Conservation (phyloP, 2,113 vertebrate species). For the Trogon melanurus region DNA sequence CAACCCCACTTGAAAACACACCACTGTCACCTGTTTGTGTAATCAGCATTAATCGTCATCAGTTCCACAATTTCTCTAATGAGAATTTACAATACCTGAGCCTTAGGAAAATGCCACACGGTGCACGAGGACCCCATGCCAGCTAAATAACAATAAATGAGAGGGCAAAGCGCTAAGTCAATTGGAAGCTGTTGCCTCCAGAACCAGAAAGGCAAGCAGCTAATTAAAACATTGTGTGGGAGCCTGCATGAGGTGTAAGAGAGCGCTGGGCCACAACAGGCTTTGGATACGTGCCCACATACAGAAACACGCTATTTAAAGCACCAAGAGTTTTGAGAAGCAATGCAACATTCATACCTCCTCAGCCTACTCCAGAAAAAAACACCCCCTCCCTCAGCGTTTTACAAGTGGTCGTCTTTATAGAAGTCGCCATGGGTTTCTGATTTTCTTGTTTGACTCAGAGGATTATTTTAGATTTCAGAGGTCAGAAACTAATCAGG, state of each 20-base stretch:
- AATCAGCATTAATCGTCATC: not conserved
- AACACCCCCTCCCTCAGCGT: not conserved
- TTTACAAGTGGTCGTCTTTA: not conserved
- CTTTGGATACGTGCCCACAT: constrained; percentile 27
- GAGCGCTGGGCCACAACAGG: constrained; percentile 50
- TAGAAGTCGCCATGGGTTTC: not conserved
- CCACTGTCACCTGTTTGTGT: not conserved
- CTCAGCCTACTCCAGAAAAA: constrained; percentile 12
- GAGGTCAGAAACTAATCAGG: constrained; percentile 24
- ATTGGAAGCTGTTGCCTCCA: constrained; percentile 12
- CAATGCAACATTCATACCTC: not conserved
- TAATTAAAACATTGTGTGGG: constrained; percentile 64
- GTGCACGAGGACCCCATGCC: not conserved
- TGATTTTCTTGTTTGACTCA: constrained; percentile 23
- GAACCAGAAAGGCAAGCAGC: constrained; percentile 50
- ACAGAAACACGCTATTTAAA: constrained; percentile 61
- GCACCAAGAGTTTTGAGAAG: constrained; percentile 16
- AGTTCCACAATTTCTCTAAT: not conserved
- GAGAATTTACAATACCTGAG: not conserved
- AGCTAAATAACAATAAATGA: not conserved
- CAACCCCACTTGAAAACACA: not conserved
- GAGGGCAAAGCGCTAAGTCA: not conserved
- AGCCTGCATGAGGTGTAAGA: constrained; percentile 51
- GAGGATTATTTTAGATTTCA: constrained; percentile 42
- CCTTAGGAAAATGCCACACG: not conserved